These are phyloP conservation scores for Dermolepida albohirtum DNA, from an alignment of 2,888 invertebrate species.

Conservation along the genomic window DNA sequence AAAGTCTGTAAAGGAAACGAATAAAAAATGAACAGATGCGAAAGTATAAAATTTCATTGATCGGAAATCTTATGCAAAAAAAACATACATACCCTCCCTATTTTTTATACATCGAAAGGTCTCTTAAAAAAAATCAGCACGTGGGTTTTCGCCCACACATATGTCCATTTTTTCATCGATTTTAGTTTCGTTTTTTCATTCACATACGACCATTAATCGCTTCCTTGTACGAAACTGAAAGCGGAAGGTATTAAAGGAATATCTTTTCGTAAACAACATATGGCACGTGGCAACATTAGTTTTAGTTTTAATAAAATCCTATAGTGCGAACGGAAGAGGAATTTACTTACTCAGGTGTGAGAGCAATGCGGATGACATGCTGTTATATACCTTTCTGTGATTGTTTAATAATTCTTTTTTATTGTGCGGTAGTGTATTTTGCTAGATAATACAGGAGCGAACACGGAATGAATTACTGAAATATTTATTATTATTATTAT, in stretches of 20 bases:
- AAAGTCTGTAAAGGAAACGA: conserved; percentile 21
- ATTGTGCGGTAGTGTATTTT: no score
- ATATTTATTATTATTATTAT: no score
- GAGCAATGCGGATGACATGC: conserved; percentile 33
- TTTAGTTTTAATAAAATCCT: conserved; percentile 36
- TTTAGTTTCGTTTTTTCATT: conserved; percentile 18
- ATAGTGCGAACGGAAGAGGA: conserved; percentile 31
- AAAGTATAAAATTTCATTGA: conserved; percentile 35
- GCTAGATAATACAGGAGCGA: no score
- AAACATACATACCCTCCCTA: conserved; percentile 19
- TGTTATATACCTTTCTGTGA: conserved; percentile 20
- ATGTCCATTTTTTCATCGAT: conserved; percentile 23
- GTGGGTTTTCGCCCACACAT: conserved; percentile 36
- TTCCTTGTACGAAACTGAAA: conserved; percentile 34
- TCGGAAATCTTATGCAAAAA: conserved; percentile 37
- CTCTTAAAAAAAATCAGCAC: conserved; percentile 41
- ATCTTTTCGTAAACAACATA: conserved; percentile 32
- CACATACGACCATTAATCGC: conserved; percentile 25
- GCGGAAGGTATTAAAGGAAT: conserved; percentile 28
- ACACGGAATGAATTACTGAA: no score
- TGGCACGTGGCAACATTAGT: conserved; percentile 35
- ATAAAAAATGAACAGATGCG: conserved; percentile 38
- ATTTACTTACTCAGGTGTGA: conserved; percentile 36
- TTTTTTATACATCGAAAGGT: conserved; percentile 20
- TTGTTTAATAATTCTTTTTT: conserved; percentile 17